Base-by-base conservation (phyloP, 2,113 vertebrate species). In the Vimba vimba region DNA sequence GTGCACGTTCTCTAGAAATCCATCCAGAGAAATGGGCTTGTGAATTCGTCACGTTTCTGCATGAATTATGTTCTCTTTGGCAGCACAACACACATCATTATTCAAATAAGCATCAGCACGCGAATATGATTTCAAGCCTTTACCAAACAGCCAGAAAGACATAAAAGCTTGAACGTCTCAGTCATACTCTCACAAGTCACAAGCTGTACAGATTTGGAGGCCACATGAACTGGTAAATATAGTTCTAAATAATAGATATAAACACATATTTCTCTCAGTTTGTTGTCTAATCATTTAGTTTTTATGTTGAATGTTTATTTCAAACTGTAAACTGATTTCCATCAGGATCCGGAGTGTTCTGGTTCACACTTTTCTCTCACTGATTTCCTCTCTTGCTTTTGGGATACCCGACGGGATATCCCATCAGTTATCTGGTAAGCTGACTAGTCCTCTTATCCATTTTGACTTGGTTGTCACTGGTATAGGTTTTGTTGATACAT, bases 61-160 rank as follows among this genome's bases (percentile, higher is more conserved):
- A 55, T 64, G 57, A 83, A 82, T 76, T 82, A 88, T 57, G 2
- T 25, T 57, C n/a, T 79, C 19, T 33, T 4, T 57, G 21, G 15
- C 50, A 85, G 13, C 55, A 80, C 68, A 91, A 84, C 84, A 71
- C 87, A 69, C 39, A 52, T 17, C 87, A 87, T 88, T 92, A 87
- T 85, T 50, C 84, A 50, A 9, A 4, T 55, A 83, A 43, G 69
- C 92, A 87, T 88, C 86, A 89, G 87, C 88, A 81, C 93, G 91
- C 93, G 91, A 84, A 85, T 88, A 36, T 85, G 76, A 93, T 94
- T 93, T 94, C 89, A 93, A 83, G 90, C 89, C 52, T 91, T 75
- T 4, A 19, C 64, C 59, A 55, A 52, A 75, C 10, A 79, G 27
- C n/a, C 7, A 25, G 62, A 73, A 59, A 68, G 59, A 64, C 23